Percentiles rank a stretch among this genome's conserved stretches.
These are phyloP conservation scores for Notothenia rossii DNA, from an alignment of 2,113 vertebrate species.

Conservation along the genomic window DNA sequence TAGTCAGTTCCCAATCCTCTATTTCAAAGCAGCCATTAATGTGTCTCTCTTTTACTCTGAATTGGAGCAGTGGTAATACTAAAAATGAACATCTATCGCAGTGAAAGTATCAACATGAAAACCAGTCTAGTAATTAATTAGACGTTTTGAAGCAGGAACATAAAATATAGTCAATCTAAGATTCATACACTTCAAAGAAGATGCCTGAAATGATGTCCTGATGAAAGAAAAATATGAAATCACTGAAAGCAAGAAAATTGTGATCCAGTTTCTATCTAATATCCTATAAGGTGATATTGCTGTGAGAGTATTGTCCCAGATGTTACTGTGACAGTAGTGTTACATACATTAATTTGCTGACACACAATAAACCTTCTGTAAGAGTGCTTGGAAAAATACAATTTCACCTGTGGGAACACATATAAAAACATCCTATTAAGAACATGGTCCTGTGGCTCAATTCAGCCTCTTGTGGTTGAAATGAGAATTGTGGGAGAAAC, in stretches of 20 bases:
- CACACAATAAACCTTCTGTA: too few relatives aligned
- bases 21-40: conserved; percentile 7
- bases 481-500: too few relatives aligned
- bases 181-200: conserved; percentile 20
- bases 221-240: neutral
- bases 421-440: too few relatives aligned
- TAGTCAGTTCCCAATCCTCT: conserved; percentile 1
- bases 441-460: too few relatives aligned
- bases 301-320: too few relatives aligned
- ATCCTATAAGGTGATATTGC: too few relatives aligned
- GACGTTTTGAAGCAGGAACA: conserved; percentile 13
- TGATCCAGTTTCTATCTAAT: too few relatives aligned
- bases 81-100: conserved; percentile 23
- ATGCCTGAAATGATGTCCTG: neutral
- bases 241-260: neutral
- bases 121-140: conserved; percentile 4
- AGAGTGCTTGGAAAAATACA: too few relatives aligned
- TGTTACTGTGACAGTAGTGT: too few relatives aligned
- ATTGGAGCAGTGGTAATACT: conserved; percentile 2
- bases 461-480: too few relatives aligned
- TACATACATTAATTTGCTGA: too few relatives aligned
- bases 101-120: neutral
- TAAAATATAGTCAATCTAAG: conserved; percentile 20
- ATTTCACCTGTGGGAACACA: too few relatives aligned
- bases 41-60: conserved; percentile 6